Base-by-base conservation (phyloP, 2,888 invertebrate genomes). In the Dryococelus australis region DNA sequence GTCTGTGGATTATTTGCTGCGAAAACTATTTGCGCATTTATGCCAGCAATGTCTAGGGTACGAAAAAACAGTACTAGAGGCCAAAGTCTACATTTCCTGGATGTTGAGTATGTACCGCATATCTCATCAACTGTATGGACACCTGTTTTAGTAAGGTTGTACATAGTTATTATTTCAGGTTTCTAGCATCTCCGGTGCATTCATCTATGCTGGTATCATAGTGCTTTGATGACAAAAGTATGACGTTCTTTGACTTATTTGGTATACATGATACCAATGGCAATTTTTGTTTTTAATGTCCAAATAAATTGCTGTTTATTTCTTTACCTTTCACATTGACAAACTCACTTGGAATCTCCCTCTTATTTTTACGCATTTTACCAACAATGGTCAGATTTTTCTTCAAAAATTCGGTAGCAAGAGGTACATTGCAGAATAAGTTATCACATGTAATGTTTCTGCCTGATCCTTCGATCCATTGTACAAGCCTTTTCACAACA, bases 361-460 rank as follows among this genome's bases (percentile, higher is more conserved):
- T n/a, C 65, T 65, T 65, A 65, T 65, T 65, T 65, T 65, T 65
- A 65, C 65, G 65, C 65, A 65, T 65, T 65, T 8, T 65, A 65
- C 65, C 65, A 65, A 65, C 65, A 65, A 65, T 65, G 24, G 65
- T 65, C 10, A 65, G 24, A 20, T 65, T 65, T 47, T 65, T 65
- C 65, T 65, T 65, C 65, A 65, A 65, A 65, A 65, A 16, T 65
- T 65, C 65, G 65, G 65, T 65, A 65, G 65, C 65, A 12, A 65
- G 65, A 16, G 65, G 65, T 65, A 65, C 65, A 65, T 16, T 65
- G 65, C 65, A 65, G 65, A 65, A 65, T 65, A 65, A 65, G 65
- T 65, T 20, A 65, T 65, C 65, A 16, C 65, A 24, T 5, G 65
- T 65, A 16, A 65, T 47, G 47, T 47, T 47, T 47, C 47, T 47